These are phyloP conservation scores for Aphelenchoides fujianensis DNA, from an alignment of 1,140 invertebrate species.

Conservation along the genomic window DNA sequence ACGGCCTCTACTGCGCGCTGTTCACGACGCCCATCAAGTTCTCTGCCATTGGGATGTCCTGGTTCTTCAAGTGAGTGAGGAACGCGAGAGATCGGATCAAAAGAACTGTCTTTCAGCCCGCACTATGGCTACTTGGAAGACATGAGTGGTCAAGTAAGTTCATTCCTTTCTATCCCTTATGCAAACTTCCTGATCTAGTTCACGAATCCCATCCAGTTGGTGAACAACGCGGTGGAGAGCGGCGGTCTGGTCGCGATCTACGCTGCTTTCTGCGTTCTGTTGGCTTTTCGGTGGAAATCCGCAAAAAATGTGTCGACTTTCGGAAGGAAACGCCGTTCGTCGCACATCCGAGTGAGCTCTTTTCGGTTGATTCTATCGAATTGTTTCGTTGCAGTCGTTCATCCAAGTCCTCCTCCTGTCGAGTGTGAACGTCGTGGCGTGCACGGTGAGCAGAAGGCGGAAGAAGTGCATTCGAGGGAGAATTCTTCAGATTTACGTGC, in stretches of 20 bases:
- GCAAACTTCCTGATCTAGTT: constrained; percentile 25
- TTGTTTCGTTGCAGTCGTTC: neutral
- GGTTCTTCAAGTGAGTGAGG: too few relatives aligned
- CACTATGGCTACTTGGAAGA: constrained; percentile 48
- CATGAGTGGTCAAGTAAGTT: too few relatives aligned
- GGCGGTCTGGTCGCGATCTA: too few relatives aligned
- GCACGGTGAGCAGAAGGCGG: neutral
- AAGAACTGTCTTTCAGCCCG: constrained; percentile 52
- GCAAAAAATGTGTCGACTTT: too few relatives aligned
- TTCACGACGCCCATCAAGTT: constrained; percentile 46
- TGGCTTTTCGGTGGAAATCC: too few relatives aligned
- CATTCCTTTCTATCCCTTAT: too few relatives aligned
- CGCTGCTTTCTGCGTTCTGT: too few relatives aligned
- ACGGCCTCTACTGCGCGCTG: constrained; percentile 40
- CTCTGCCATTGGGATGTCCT: constrained; percentile 32
- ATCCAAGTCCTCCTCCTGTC: neutral
- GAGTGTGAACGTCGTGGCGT: neutral
- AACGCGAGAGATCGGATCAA: too few relatives aligned
- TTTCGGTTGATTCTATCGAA: too few relatives aligned
- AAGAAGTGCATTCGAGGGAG: neutral
- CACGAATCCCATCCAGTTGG: too few relatives aligned
- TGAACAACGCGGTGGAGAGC: neutral
- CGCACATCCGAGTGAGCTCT: neutral
- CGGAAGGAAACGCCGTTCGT: neutral
- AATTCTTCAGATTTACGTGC: neutral